Conservation (phyloP, 2,797 vertebrate species). For the Serranus cabrilla region DNA sequence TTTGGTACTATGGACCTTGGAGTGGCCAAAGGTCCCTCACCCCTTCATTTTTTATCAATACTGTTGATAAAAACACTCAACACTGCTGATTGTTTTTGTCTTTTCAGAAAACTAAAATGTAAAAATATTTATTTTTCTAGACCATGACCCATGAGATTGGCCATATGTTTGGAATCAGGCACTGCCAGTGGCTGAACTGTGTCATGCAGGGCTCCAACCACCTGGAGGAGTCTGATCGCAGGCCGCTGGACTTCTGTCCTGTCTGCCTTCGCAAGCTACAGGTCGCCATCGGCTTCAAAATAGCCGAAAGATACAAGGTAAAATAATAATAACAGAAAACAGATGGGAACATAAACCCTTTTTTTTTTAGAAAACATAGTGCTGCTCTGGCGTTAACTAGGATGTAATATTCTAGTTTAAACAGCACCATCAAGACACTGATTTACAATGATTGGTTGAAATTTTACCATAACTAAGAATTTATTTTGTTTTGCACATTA, state of each 20-base stretch:
- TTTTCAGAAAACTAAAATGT: neutral
- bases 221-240: constrained; percentile 83
- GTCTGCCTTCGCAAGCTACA: constrained; percentile 84
- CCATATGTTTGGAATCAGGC: constrained; percentile 85
- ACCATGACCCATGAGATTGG: constrained; percentile 85
- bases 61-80: neutral
- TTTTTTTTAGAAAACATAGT: neutral
- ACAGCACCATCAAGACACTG: neutral
- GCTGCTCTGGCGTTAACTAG: neutral
- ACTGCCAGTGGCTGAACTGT: constrained; percentile 86
- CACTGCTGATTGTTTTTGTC: neutral
- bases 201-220: constrained; percentile 89
- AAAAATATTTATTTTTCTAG: constrained; percentile 63
- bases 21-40: neutral
- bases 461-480: neutral
- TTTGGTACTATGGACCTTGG: constrained; percentile 21
- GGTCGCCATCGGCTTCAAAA: constrained; percentile 74
- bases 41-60: constrained; percentile 10
- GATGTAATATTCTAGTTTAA: neutral
- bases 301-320: constrained; percentile 78
- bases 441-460: constrained; percentile 5
- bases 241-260: constrained; percentile 82
- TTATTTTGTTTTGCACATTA: neutral
- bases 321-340: neutral
- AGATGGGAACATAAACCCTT: neutral